Conservation (phyloP, 1,140 invertebrate species). For the Neuroterus valhalla region DNA sequence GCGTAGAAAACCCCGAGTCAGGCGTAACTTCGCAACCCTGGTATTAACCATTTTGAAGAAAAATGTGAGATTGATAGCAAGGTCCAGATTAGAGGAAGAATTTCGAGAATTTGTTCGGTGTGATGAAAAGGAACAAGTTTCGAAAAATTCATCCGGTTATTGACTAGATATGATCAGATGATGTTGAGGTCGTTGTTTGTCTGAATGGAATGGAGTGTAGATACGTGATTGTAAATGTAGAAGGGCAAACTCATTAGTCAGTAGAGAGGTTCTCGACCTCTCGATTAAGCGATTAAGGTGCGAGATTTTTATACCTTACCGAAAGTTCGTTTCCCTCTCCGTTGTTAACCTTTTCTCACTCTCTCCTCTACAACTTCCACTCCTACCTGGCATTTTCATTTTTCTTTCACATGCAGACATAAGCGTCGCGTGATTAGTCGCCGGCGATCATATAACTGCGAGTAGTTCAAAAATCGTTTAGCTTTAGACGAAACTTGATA, state of each 20-base stretch:
- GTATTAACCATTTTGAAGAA: too few relatives aligned
- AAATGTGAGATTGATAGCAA: too few relatives aligned
- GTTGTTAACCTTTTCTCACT: constrained; percentile 14
- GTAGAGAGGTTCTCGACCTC: constrained; percentile 41
- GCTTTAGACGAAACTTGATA: constrained; percentile 59
- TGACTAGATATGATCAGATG: not conserved
- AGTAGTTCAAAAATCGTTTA: constrained; percentile 52
- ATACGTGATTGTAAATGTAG: not conserved
- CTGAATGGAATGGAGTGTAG: not conserved
- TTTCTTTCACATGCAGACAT: constrained; percentile 56
- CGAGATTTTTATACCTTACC: constrained; percentile 11
- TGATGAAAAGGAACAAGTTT: too few relatives aligned
- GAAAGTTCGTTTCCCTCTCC: constrained; percentile 40
- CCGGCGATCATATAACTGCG: constrained; percentile 59
- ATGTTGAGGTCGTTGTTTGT: constrained; percentile 1
- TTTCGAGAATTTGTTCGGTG: too few relatives aligned
- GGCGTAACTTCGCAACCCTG: too few relatives aligned
- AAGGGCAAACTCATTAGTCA: constrained; percentile 16
- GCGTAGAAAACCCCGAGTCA: too few relatives aligned
- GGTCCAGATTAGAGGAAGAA: too few relatives aligned
- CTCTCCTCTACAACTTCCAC: constrained; percentile 26
- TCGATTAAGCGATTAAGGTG: constrained; percentile 25
- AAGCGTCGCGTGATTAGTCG: constrained; percentile 53
- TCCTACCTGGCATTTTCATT: constrained; percentile 33
- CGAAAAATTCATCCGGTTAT: too few relatives aligned